Evolutionary conservation across 2,888 invertebrate species (phyloP), one percentile per base, ranked within the genome.

Genomic region (Cantharis flavilabris): DNA sequence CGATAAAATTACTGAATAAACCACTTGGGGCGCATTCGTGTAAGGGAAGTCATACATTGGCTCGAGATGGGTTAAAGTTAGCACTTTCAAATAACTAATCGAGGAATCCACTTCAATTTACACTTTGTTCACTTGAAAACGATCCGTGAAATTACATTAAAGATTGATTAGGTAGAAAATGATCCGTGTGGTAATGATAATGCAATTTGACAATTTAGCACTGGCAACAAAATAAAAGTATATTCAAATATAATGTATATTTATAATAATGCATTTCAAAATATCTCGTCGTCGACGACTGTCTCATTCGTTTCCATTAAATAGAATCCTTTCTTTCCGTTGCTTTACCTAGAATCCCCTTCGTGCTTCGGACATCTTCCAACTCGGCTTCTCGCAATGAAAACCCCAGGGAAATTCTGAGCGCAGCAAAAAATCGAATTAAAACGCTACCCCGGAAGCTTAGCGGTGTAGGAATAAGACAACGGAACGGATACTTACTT

Each of bases 401-500:
- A 79, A 80, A 76, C 81, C 78, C 82, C 77, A 78, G 82, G 82
- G 82, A 82, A 82, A 82, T 82, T 82, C 81, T 75, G 76, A 77
- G 79, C 77, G 78, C 71, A 76, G 81, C 80, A 79, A 82, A 81
- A 82, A 82, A 82, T 82, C 81, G 82, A 82, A 82, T 82, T 82
- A 82, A 81, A 82, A 82, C 79, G 80, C 79, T 78, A 80, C 79
- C 78, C 73, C 76, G 72, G 76, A 79, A 79, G 79, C 76, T 79
- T 79, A 79, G 79, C 72, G 79, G 79, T 73, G 65, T 67, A 67
- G 70, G 76, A 79, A 79, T 74, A 79, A 79, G 79, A 76, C 74
- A 76, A 79, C 75, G 76, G 72, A 79, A 79, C 76, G 76, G 75
- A 79, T 76, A 76, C 76, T 75, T 77, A 72, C 77, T 76, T 79